Percentiles rank a stretch among this genome's conserved stretches.
Conservation (phyloP, 2,113 vertebrate species). For the Manacus vitellinus region DNA sequence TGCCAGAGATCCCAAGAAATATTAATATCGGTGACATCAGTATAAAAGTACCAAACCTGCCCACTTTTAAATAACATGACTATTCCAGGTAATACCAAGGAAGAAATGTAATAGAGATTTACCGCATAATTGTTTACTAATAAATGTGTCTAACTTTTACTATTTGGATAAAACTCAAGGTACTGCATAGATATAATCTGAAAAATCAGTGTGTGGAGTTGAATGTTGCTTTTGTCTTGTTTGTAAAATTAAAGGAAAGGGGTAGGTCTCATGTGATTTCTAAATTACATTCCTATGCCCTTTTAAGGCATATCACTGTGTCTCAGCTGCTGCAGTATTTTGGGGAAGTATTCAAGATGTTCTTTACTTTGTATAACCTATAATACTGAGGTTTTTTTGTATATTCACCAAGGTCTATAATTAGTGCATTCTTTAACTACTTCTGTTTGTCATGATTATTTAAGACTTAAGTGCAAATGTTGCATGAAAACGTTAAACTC, state of each 20-base stretch:
- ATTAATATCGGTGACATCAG: constrained; percentile 99
- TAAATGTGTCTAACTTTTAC: constrained; percentile 76
- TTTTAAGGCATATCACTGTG: constrained; percentile 75
- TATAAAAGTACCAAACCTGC: constrained; percentile 99
- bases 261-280: constrained; percentile 78
- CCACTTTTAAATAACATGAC: constrained; percentile 95
- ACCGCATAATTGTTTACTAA: constrained; percentile 88
- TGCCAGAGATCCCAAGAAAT: constrained; percentile 99
- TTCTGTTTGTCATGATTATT: constrained; percentile 69
- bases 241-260: constrained; percentile 76
- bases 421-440: constrained; percentile 58
- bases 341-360: constrained; percentile 65
- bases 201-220: constrained; percentile 70
- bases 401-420: constrained; percentile 40
- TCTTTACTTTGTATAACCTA: constrained; percentile 78
- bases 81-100: constrained; percentile 77
- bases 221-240: constrained; percentile 78
- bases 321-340: constrained; percentile 84
- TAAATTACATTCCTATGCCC: constrained; percentile 84
- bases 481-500: constrained; percentile 70
- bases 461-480: constrained; percentile 64
- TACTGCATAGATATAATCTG: constrained; percentile 78
- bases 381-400: constrained; percentile 68
- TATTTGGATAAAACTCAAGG: constrained; percentile 81
- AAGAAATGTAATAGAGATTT: constrained; percentile 77